phyloP scores from a whole-genome alignment of 2,888 invertebrate genomes.

The Dicyrtomina minuta region DNA sequence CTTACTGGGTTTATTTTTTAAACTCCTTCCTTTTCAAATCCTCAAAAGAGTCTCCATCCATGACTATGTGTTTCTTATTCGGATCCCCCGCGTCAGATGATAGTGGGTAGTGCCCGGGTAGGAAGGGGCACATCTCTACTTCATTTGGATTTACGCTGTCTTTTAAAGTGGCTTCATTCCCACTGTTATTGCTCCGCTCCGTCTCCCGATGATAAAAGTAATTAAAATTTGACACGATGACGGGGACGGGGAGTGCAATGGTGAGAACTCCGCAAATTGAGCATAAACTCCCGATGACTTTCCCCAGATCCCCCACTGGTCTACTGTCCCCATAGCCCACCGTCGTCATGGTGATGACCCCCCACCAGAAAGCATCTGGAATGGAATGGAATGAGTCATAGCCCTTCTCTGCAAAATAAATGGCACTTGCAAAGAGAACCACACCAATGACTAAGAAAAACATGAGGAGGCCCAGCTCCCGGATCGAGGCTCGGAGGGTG shows the following conservation, averaged over 20 bases:
- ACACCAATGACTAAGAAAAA: slow-evolving; percentile 47
- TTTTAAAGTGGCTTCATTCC: too few species aligned
- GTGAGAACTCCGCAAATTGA: slow-evolving; percentile 45
- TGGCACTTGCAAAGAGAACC: slow-evolving; percentile 43
- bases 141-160: too few species aligned
- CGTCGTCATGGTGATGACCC: slow-evolving; percentile 46
- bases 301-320: slow-evolving; percentile 35
- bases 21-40: too few species aligned
- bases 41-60: too few species aligned
- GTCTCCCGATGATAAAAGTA: slow-evolving; percentile 47
- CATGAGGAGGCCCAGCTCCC: slow-evolving; percentile 45
- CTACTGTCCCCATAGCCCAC: slow-evolving; percentile 41
- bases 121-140: too few species aligned
- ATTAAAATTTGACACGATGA: slow-evolving; percentile 50
- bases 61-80: too few species aligned
- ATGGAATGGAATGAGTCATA: slow-evolving; percentile 32
- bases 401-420: slow-evolving; percentile 34
- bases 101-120: too few species aligned
- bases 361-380: slow-evolving; percentile 46
- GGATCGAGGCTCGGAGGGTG: slow-evolving; percentile 46
- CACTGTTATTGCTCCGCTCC: too few species aligned
- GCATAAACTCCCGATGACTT: slow-evolving; percentile 38
- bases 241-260: slow-evolving; percentile 47
- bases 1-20: too few species aligned
- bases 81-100: too few species aligned